Percentiles rank a stretch among this genome's conserved stretches.
Conservation (phyloP, 2,113 vertebrate genomes). For the Myodes glareolus region DNA sequence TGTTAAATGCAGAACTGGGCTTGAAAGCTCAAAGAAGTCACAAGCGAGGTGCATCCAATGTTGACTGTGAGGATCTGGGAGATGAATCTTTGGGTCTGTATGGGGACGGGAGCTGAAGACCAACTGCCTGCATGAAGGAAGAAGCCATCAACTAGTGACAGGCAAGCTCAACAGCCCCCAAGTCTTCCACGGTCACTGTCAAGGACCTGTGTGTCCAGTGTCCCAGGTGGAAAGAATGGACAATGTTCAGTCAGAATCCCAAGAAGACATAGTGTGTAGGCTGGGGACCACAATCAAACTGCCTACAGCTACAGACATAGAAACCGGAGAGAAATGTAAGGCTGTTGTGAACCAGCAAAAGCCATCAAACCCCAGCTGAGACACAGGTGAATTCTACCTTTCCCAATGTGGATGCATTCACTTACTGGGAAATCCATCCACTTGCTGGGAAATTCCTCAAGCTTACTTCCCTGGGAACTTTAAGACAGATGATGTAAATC, state of each 20-base stretch:
- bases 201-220: not conserved
- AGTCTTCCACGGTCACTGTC: not conserved
- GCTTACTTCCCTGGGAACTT: not conserved
- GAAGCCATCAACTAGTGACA: not conserved
- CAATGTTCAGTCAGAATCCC: not conserved
- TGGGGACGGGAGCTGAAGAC: not conserved
- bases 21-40: not conserved
- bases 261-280: accelerated
- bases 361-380: not conserved
- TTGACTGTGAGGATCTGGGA: not conserved
- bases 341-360: not conserved
- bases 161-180: not conserved
- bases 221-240: not conserved
- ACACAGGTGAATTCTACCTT: not conserved
- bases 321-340: not conserved
- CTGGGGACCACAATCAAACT: not conserved
- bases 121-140: not conserved
- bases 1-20: not conserved
- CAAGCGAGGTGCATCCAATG: not conserved
- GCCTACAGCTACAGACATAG: accelerated
- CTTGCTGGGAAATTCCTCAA: not conserved
- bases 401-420: not conserved
- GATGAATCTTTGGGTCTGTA: not conserved
- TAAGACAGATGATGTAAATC: not conserved
- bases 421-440: not conserved